A percentile compares a stretch with the other conserved stretches of the same genome.
These are phyloP conservation scores for Berghia stephanieae DNA, from an alignment of 1,140 invertebrate species.

Conservation along the genomic window DNA sequence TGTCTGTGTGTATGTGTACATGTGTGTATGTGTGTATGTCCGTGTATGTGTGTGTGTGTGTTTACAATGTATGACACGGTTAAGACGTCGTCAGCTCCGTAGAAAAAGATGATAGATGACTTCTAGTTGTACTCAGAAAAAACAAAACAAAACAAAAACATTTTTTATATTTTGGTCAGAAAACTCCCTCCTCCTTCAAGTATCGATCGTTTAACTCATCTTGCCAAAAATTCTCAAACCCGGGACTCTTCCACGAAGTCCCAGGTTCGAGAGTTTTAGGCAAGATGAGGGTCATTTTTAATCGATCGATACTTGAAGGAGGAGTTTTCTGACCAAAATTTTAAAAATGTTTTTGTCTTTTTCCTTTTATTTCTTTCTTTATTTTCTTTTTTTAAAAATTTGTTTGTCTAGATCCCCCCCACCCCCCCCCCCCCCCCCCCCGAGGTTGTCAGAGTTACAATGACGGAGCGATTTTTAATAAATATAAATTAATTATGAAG, in stretches of 20 bases:
- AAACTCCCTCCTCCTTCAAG: neutral
- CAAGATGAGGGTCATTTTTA: too few relatives aligned
- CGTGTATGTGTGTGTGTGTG: too few relatives aligned
- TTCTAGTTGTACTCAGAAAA: too few relatives aligned
- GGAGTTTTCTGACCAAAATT: too few relatives aligned
- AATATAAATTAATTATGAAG: slow-evolving; percentile 20
- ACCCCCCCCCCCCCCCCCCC: neutral
- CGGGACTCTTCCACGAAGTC: neutral
- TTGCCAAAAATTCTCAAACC: neutral
- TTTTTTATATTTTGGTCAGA: neutral
- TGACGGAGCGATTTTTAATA: neutral
- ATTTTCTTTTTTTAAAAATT: neutral
- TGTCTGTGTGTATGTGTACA: too few relatives aligned
- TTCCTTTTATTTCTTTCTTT: neutral
- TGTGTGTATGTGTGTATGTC: slow-evolving; percentile 78
- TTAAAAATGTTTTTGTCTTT: too few relatives aligned
- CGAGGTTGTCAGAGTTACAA: neutral
- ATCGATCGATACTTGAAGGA: too few relatives aligned
- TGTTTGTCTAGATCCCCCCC: neutral
- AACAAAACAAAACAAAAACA: neutral
- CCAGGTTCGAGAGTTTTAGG: too few relatives aligned
- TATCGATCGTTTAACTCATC: neutral
- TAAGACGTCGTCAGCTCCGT: too few relatives aligned
- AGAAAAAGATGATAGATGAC: too few relatives aligned
- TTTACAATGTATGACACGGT: too few relatives aligned